A percentile compares a stretch with the other conserved stretches of the same genome.
phyloP scores from a whole-genome alignment of 2,113 vertebrate species.

The Oncorhynchus keta region DNA sequence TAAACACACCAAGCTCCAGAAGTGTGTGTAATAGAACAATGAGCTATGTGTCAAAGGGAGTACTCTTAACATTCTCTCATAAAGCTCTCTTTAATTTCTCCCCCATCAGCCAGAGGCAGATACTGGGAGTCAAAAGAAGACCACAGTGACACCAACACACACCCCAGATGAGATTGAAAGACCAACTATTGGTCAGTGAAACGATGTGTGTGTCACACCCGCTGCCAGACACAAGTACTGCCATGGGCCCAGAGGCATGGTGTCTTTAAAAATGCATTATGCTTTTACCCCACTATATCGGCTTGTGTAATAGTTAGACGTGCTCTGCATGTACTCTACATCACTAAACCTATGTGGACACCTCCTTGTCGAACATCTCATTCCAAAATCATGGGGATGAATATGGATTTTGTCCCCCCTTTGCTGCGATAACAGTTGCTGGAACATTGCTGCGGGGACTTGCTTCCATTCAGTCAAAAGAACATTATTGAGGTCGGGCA shows the following conservation, averaged over 20 bases:
- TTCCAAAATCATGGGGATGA: too few species aligned
- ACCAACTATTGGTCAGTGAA: background rate
- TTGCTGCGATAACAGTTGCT: too few species aligned
- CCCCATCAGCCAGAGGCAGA: background rate
- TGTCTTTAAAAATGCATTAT: constrained; percentile 39
- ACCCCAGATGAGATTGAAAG: background rate
- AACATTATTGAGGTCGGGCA: too few species aligned
- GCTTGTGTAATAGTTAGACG: constrained; percentile 28
- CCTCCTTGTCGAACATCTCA: too few species aligned
- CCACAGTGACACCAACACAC: background rate
- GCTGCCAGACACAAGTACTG: constrained; percentile 2
- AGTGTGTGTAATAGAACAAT: too few species aligned
- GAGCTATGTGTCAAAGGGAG: background rate
- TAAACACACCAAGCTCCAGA: too few species aligned
- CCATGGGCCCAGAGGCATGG: background rate
- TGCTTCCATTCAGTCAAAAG: too few species aligned
- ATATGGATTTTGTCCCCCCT: too few species aligned
- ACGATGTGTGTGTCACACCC: constrained; percentile 7
- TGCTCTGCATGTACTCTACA: constrained; percentile 8
- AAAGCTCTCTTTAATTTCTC: background rate
- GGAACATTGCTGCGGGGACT: too few species aligned
- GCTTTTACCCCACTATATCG: constrained; percentile 4
- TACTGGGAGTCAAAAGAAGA: background rate
- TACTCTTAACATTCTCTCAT: background rate
- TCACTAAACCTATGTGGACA: background rate